Evolutionary conservation across 2,888 invertebrate genomes (phyloP), one percentile per base, ranked within the genome.

Genomic region (Acrobasis repandana): DNA sequence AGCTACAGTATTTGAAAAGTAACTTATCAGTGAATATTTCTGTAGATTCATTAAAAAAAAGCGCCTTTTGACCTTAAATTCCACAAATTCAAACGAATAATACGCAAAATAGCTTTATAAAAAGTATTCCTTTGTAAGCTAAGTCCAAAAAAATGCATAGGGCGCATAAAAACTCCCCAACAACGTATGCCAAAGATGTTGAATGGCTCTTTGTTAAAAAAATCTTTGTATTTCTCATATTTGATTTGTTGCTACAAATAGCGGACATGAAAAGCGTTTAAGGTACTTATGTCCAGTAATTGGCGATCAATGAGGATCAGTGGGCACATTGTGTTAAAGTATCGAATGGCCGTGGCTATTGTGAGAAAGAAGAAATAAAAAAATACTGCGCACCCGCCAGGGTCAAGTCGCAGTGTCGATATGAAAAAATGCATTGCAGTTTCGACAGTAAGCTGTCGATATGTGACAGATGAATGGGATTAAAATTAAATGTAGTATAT

Each of bases 251-350:
- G 76, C 86, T 86, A 91, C 88, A 91, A 92, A 91, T 90, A 90
- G 80, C 83, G 82, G 82, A 82, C 82, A 83, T 90, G 84, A 90
- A 90, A 89, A 83, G 89, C 90, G 84, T 86, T 89, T 84, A 79
- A 90, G 90, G 90, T 91, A 91, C 92, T 92, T 91, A 91, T 91
- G 92, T 92, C 92, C 91, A 85, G 92, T 92, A 92, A 92, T 92
- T 91, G 92, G 90, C 90, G 90, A 89, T 92, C 90, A 92, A 91
- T 92, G 88, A 90, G 91, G 91, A 91, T 92, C 92, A 90, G 88
- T 92, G 92, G 92, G 92, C 73, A 88, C 90, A 92, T 92, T 92
- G 92, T 92, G 82, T 77, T 80, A 81, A 80, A 84, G 80, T 83
- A 88, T 85, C 85, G 86, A 85, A 85, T 83, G 74, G 81, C 79